Percentiles rank a stretch among this genome's conserved stretches.
These are phyloP conservation scores for Sympetrum striolatum DNA, from an alignment of 2,888 invertebrate species.

Conservation along the genomic window DNA sequence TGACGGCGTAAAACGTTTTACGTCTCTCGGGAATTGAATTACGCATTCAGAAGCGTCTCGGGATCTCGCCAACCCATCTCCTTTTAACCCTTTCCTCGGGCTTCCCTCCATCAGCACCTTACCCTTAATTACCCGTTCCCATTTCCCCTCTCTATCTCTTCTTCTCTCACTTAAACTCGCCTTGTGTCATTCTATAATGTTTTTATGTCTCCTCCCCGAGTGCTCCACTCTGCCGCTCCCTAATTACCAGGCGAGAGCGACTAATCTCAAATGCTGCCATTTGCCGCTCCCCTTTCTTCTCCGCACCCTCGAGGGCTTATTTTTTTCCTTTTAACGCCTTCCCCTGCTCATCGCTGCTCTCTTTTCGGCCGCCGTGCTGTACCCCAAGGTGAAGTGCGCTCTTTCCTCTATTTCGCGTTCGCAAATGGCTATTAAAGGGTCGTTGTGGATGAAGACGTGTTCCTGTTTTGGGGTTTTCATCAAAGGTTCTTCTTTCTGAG, in stretches of 20 bases:
- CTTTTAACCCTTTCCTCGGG: not conserved
- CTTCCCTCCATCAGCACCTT: not conserved
- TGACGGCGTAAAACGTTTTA: too few species aligned
- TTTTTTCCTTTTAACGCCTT: not conserved
- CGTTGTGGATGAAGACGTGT: too few species aligned
- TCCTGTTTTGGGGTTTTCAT: too few species aligned
- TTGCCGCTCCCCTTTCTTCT: not conserved
- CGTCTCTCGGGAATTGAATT: not conserved
- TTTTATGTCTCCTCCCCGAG: not conserved
- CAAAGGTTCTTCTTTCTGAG: too few species aligned
- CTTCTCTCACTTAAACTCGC: not conserved
- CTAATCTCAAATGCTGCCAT: not conserved
- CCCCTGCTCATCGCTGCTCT: not conserved
- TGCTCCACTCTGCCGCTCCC: not conserved
- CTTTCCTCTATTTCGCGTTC: not conserved
- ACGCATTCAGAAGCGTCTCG: constrained; percentile 1
- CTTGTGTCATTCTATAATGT: not conserved
- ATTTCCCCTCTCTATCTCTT: not conserved
- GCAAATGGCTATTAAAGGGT: too few species aligned
- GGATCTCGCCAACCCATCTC: not conserved
- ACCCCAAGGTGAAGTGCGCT: not conserved
- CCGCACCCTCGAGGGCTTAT: not conserved
- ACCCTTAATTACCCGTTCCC: not conserved
- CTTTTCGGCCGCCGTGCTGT: not conserved
- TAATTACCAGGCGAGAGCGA: not conserved